These are phyloP conservation scores for Halichondria panicea DNA, from an alignment of 37 sponge, comb jelly and placozoan genomes.

Conservation along the genomic window DNA sequence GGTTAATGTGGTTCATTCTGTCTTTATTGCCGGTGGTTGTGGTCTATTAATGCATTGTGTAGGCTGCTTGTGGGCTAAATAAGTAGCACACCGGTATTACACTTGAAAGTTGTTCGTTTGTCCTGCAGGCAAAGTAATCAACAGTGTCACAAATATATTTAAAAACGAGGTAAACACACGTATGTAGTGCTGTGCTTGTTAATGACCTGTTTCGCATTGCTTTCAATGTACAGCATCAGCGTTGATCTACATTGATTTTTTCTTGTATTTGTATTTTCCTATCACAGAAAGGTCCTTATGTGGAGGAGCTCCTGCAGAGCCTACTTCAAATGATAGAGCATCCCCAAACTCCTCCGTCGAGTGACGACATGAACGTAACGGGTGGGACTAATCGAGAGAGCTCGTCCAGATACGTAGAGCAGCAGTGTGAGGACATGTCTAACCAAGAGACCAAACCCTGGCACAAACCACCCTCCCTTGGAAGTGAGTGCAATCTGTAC, in stretches of 20 bases:
- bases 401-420: too few species aligned
- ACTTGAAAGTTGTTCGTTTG: background rate
- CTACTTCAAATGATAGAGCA: slow-evolving; percentile 9
- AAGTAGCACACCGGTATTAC: background rate
- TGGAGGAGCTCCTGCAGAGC: slow-evolving; percentile 35
- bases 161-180: slow-evolving; percentile 62
- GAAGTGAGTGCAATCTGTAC: too few species aligned
- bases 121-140: slow-evolving; percentile 41
- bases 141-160: slow-evolving; percentile 35
- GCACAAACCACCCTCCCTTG: background rate
- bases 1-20: too few species aligned
- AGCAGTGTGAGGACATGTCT: slow-evolving; percentile 9
- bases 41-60: background rate
- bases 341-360: background rate
- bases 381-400: background rate
- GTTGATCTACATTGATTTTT: too few species aligned
- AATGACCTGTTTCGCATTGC: too few species aligned
- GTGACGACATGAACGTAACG: background rate
- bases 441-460: slow-evolving; percentile 11
- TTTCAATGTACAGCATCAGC: too few species aligned
- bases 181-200: too few species aligned
- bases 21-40: slow-evolving; percentile 3
- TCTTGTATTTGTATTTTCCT: too few species aligned
- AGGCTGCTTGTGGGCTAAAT: background rate
- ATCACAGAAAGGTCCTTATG: too few species aligned